Evolutionary conservation across 2,888 invertebrate genomes (phyloP), one percentile per base, ranked within the genome.

Genomic region (Ptychoptera albimana): DNA sequence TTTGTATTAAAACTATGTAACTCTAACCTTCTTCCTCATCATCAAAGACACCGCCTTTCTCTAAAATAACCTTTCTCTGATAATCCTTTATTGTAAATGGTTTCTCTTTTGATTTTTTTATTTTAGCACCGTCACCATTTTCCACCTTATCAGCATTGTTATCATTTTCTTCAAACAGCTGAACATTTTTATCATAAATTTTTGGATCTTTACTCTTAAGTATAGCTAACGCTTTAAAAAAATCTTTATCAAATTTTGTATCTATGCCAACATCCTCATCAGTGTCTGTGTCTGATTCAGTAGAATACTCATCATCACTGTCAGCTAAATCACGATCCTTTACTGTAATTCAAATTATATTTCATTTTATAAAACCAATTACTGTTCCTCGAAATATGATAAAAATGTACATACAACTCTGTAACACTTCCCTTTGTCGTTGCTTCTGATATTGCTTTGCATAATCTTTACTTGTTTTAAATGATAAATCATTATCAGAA

Each of bases 161-260:
- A 52, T 39, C 55, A 15, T 66, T 58, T 2, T 70, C 59, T 39
- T 71, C 65, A 64, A 88, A 92, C 57, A 86, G 88, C 43, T 70
- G 72, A 30, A 73, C 72, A 44, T 74, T 70, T 36, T 79, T 73
- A 57, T 93, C 79, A 63, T 96, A 96, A 50, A 94, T 92, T 52
- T 74, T 72, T 0, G 93, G 88, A 67, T 94, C 87, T 58, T 85
- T 87, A 39, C 77, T 83, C 60, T 93, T 94, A 39, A 97, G 63
- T 42, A 79, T 78, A 0, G 91, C 73, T 2, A 94, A 67, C 0
- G 93, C 84, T 64, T 83, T 84, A 37, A 88, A 77, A 63, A 97
- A 97, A 50, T 85, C 81, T 52, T 82, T 79, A 57, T 96, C 93
- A 44, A 66, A 66, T 43, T 59, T 53, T 3, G 57, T 50, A 54